Evolutionary conservation across 2,888 invertebrate species (phyloP).

Genomic region (Argyra leucocephala): DNA sequence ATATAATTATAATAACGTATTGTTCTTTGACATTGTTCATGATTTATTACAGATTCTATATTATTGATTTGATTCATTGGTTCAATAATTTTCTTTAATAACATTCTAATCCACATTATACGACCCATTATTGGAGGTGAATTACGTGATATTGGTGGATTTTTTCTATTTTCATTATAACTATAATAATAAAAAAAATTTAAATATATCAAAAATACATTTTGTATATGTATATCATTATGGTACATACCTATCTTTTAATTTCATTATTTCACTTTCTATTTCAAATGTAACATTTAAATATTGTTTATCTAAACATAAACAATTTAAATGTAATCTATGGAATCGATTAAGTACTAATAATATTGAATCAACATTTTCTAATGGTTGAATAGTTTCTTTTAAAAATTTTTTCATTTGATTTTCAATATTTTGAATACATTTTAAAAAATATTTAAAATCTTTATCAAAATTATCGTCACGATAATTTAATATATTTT

Average conservation of each 20-base stretch:
- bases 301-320: conserved; percentile 66
- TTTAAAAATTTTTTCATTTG: conserved; percentile 65
- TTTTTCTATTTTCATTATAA: conserved; percentile 67
- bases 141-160: conserved; percentile 62
- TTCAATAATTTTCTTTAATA: conserved; percentile 59
- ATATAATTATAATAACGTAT: conserved; percentile 71
- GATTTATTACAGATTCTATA: conserved; percentile 45
- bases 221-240: background rate
- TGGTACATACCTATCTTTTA: conserved; percentile 53
- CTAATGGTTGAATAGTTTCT: conserved; percentile 42
- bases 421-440: conserved; percentile 59
- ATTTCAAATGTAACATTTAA: conserved; percentile 59
- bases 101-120: conserved; percentile 73
- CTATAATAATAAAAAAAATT: conserved; percentile 32
- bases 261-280: conserved; percentile 57
- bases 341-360: conserved; percentile 54
- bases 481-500: conserved; percentile 73
- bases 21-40: conserved; percentile 61
- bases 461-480: conserved; percentile 66
- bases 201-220: background rate
- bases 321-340: conserved; percentile 58
- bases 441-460: conserved; percentile 60
- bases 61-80: conserved; percentile 54
- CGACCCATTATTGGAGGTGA: conserved; percentile 73
- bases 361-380: conserved; percentile 46